These are phyloP conservation scores for Stratiomys singularior DNA, from an alignment of 2,888 invertebrate genomes.

Conservation along the genomic window DNA sequence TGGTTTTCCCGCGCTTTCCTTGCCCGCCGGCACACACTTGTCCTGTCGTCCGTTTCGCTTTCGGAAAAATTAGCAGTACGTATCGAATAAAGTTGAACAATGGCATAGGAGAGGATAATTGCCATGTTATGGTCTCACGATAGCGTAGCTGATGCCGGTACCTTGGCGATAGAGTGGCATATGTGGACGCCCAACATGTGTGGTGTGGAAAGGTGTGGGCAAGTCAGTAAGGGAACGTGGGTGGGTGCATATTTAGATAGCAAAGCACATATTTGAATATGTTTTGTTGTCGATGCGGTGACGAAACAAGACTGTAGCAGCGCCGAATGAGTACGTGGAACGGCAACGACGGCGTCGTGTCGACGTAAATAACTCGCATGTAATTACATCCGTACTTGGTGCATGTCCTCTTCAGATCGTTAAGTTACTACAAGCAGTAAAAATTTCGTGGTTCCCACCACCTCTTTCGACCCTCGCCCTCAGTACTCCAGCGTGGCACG, in stretches of 20 bases:
- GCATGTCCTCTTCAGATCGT: constrained; percentile 12
- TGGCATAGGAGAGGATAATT: constrained; percentile 8
- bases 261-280: not conserved
- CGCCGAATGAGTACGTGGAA: not conserved
- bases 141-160: not conserved
- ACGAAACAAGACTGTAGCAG: not conserved
- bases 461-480: not conserved
- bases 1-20: not conserved
- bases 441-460: not conserved
- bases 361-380: constrained; percentile 12
- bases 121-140: constrained; percentile 8
- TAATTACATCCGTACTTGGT: constrained; percentile 26
- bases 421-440: not conserved
- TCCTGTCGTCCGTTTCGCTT: not conserved
- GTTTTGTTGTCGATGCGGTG: not conserved
- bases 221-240: not conserved
- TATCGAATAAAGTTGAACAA: constrained; percentile 22
- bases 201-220: not conserved
- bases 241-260: not conserved
- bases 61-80: constrained; percentile 20
- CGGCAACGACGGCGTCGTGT: not conserved
- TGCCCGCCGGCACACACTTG: not conserved
- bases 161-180: not conserved
- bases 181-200: not conserved
- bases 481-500: not conserved